These are phyloP conservation scores for Tupaia chinensis DNA, from an alignment of 2,113 vertebrate genomes.

Conservation along the genomic window DNA sequence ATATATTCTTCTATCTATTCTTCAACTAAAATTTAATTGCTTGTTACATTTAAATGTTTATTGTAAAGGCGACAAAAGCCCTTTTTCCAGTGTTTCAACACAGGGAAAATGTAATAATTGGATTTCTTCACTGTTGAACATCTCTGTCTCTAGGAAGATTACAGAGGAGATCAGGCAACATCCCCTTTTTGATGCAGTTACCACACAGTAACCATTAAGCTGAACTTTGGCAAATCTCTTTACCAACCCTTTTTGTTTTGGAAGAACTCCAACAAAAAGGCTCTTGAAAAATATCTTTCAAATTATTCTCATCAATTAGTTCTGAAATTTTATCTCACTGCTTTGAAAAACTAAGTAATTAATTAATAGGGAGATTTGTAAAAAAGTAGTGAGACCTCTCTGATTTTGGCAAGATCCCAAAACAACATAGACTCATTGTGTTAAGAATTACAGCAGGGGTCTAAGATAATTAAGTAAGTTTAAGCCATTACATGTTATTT, in stretches of 20 bases:
- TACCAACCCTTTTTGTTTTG: neutral
- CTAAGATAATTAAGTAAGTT: conserved; percentile 57
- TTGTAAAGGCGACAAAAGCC: neutral
- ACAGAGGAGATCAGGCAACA: neutral
- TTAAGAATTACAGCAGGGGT: conserved; percentile 52
- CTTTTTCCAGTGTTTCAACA: neutral
- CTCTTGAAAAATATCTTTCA: neutral
- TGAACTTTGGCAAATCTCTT: conserved; percentile 30
- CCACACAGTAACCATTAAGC: conserved; percentile 13
- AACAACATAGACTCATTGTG: neutral
- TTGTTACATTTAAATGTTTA: neutral
- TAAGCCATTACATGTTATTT: conserved; percentile 62
- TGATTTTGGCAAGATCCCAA: conserved; percentile 49
- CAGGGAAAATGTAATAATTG: neutral
- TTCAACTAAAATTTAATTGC: neutral
- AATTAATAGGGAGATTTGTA: conserved; percentile 13
- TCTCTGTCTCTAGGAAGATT: neutral
- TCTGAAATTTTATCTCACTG: conserved; percentile 39
- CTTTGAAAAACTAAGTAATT: conserved; percentile 21
- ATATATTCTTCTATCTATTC: neutral
- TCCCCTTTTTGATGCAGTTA: conserved; percentile 3
- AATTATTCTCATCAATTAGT: conserved; percentile 23
- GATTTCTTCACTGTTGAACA: neutral
- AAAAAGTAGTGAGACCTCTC: neutral
- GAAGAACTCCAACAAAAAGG: neutral